Conservation (phyloP, 1,140 invertebrate species). For the Leptoteleia sp. region DNA sequence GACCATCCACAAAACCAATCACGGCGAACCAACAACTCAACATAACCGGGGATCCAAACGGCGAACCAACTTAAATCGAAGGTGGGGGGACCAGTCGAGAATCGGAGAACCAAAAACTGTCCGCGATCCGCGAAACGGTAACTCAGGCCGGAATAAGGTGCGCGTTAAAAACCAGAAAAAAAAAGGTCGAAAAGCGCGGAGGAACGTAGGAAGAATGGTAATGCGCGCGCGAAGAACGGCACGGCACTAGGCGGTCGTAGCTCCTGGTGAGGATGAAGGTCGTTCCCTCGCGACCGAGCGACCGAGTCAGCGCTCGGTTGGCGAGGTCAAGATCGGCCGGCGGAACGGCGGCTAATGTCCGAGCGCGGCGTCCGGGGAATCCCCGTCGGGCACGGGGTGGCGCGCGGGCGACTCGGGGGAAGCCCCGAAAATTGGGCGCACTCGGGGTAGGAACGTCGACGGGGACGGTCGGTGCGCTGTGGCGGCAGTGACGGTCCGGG, state of each 20-base stretch:
- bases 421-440: constrained; percentile 8
- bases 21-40: constrained; percentile 20
- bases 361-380: constrained; percentile 23
- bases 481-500: constrained; percentile 41
- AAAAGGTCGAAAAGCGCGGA: too few relatives aligned
- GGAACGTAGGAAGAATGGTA: too few relatives aligned
- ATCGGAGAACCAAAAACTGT: too few relatives aligned
- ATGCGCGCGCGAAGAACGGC: neutral
- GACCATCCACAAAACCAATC: constrained; percentile 39
- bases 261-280: constrained; percentile 49
- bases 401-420: constrained; percentile 14
- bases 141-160: too few relatives aligned
- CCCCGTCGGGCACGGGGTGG: constrained; percentile 18
- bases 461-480: constrained; percentile 32
- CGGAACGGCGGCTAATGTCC: constrained; percentile 39
- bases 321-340: constrained; percentile 63
- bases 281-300: constrained; percentile 49
- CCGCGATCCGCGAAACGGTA: too few relatives aligned
- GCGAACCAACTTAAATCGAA: neutral
- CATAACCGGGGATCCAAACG: neutral
- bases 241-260: constrained; percentile 21
- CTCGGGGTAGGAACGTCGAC: constrained; percentile 38
- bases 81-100: too few relatives aligned
- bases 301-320: constrained; percentile 50
- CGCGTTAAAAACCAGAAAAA: too few relatives aligned